Evolutionary conservation across 2,888 invertebrate genomes (phyloP).

Genomic region (Calliphora vomitoria): DNA sequence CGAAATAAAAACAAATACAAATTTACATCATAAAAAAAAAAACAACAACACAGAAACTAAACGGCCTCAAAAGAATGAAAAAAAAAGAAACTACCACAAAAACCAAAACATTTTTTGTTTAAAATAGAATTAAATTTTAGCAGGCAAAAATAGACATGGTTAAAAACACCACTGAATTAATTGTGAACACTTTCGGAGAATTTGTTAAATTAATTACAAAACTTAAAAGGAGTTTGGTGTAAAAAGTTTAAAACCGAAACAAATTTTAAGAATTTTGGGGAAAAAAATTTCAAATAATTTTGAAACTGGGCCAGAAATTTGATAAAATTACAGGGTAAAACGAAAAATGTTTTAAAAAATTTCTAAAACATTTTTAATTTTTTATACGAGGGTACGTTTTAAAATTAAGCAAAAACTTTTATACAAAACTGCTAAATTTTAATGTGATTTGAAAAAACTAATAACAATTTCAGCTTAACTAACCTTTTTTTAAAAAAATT

Average conservation of each 20-base stretch:
- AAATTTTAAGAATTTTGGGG: not conserved
- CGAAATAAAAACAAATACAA: conserved; percentile 29
- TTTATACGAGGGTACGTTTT: no score
- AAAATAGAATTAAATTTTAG: conserved; percentile 64
- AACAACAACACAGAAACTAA: conserved; percentile 12
- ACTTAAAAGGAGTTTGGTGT: not conserved
- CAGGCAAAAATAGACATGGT: not conserved
- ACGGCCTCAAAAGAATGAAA: conserved; percentile 16
- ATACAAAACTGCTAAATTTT: no score
- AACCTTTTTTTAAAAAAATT: no score
- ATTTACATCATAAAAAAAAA: conserved; percentile 29
- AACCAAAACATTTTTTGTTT: conserved; percentile 41
- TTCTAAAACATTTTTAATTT: not conserved
- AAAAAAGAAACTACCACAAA: not conserved
- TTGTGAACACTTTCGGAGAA: conserved; percentile 11
- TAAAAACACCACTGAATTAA: conserved; percentile 17
- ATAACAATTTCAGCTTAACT: no score
- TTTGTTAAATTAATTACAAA: not conserved
- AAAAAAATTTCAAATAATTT: not conserved
- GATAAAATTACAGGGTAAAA: not conserved
- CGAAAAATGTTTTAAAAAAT: not conserved
- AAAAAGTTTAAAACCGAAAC: not conserved
- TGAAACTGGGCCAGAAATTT: no score
- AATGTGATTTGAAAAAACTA: no score
- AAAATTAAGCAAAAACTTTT: no score